Percentiles rank a stretch among this genome's conserved stretches.
These are phyloP conservation scores for Narcine bancroftii DNA, from an alignment of 2,113 vertebrate genomes.

Conservation along the genomic window DNA sequence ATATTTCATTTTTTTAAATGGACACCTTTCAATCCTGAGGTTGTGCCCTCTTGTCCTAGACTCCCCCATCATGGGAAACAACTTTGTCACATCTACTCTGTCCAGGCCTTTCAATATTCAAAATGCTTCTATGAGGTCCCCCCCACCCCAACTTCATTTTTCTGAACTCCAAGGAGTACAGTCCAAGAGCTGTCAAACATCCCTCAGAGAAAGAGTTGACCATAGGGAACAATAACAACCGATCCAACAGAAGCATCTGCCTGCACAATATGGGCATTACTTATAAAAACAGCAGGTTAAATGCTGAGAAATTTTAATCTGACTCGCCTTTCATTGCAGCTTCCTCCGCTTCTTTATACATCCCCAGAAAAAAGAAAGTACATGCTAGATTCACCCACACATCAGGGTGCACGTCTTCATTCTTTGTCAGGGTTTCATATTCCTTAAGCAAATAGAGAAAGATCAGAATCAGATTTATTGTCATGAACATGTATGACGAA, in stretches of 20 bases:
- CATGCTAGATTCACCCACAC: conserved; percentile 92
- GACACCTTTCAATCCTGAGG: too few relatives aligned
- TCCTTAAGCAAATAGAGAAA: conserved; percentile 57
- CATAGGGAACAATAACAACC: background rate
- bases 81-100: background rate
- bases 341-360: conserved; percentile 86
- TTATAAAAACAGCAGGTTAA: background rate
- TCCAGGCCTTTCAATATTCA: background rate
- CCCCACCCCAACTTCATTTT: too few relatives aligned
- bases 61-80: background rate
- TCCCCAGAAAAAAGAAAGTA: conserved; percentile 82
- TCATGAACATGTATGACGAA: too few relatives aligned
- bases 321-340: conserved; percentile 78
- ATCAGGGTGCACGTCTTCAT: conserved; percentile 64
- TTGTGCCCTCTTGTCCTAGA: too few relatives aligned
- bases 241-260: background rate
- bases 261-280: background rate
- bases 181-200: too few relatives aligned
- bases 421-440: conserved; percentile 67
- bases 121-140: too few relatives aligned
- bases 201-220: background rate
- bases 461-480: background rate
- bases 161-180: too few relatives aligned
- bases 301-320: background rate
- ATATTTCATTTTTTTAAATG: too few relatives aligned